Conservation (phyloP, 2,888 invertebrate genomes). For the Nycteola revayana region DNA sequence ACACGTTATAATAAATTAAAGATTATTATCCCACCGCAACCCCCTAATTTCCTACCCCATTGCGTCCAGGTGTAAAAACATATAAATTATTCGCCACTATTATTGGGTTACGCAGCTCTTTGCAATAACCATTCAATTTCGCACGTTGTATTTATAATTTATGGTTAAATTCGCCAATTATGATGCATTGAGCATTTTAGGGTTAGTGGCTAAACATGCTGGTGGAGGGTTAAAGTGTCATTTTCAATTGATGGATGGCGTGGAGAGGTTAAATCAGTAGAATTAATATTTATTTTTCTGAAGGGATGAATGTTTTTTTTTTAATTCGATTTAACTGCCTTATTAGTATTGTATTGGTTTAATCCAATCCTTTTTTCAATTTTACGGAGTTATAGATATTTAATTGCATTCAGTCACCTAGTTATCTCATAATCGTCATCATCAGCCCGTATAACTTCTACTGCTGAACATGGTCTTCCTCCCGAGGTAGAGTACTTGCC, state of each 20-base stretch:
- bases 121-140: constrained; percentile 25
- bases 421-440: too few relatives aligned
- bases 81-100: constrained; percentile 24
- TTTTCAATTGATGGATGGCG: background rate
- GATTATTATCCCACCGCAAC: constrained; percentile 27
- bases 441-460: too few relatives aligned
- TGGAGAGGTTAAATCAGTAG: too few relatives aligned
- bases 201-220: constrained; percentile 12
- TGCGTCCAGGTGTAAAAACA: constrained; percentile 31
- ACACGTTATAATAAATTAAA: constrained; percentile 17
- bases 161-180: constrained; percentile 24
- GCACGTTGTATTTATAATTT: constrained; percentile 21
- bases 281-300: too few relatives aligned
- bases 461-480: too few relatives aligned
- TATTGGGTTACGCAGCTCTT: constrained; percentile 21
- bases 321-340: constrained; percentile 5
- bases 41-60: constrained; percentile 29
- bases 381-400: too few relatives aligned
- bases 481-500: too few relatives aligned
- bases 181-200: constrained; percentile 9
- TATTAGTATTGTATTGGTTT: too few relatives aligned
- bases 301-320: too few relatives aligned
- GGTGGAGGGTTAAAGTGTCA: background rate
- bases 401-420: too few relatives aligned
- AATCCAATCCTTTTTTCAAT: too few relatives aligned